These are phyloP conservation scores for Torymus texanus DNA, from an alignment of 2,888 invertebrate genomes.

Conservation along the genomic window DNA sequence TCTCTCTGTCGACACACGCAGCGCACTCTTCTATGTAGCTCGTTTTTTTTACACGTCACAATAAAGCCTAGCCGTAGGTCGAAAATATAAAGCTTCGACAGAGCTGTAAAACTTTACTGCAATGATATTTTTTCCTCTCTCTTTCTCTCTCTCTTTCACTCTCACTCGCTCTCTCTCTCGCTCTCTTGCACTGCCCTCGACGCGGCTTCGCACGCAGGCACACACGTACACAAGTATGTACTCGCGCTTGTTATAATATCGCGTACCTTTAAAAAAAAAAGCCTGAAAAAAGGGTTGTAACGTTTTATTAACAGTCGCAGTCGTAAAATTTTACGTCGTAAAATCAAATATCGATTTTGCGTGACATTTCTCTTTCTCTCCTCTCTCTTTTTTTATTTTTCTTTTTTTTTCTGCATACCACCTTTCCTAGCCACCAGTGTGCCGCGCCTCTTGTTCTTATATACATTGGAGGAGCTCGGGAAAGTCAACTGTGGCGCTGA, in stretches of 20 bases:
- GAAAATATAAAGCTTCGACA: slow-evolving; percentile 42
- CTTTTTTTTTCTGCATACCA: not conserved
- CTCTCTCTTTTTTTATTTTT: slow-evolving; percentile 20
- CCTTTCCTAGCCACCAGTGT: too few species aligned
- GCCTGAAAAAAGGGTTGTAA: slow-evolving; percentile 40
- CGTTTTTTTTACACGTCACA: slow-evolving; percentile 1
- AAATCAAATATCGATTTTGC: slow-evolving; percentile 52
- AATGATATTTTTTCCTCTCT: slow-evolving; percentile 30
- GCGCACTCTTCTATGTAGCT: too few species aligned
- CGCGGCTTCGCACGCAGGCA: not conserved
- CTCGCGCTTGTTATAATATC: slow-evolving; percentile 38
- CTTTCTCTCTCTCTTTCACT: slow-evolving; percentile 1
- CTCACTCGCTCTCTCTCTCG: not conserved
- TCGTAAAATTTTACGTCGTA: slow-evolving; percentile 43
- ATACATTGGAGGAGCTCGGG: too few species aligned
- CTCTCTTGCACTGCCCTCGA: not conserved
- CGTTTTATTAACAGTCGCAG: slow-evolving; percentile 48
- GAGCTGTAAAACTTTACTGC: slow-evolving; percentile 50
- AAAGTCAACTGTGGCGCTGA: too few species aligned
- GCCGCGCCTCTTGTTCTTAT: too few species aligned
- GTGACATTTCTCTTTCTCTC: slow-evolving; percentile 14
- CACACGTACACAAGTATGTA: too few species aligned
- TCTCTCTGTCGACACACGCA: too few species aligned
- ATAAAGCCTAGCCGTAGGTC: slow-evolving; percentile 11
- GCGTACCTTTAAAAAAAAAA: slow-evolving; percentile 38